These are phyloP conservation scores for Ctenicera cuprea DNA, from an alignment of 2,888 invertebrate species.

Conservation along the genomic window DNA sequence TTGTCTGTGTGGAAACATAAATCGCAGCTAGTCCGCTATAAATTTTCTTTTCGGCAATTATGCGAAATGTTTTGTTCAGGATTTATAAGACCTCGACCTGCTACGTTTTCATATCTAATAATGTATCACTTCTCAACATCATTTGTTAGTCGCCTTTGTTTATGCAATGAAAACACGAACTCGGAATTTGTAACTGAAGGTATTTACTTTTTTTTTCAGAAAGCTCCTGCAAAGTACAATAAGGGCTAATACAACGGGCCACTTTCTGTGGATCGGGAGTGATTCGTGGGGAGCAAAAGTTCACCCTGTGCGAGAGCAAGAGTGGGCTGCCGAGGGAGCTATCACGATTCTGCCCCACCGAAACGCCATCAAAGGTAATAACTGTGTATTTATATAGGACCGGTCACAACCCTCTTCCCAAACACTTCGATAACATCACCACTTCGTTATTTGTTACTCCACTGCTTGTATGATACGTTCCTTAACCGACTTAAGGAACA, in stretches of 20 bases:
- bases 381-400: slow-evolving; percentile 46
- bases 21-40: neutral
- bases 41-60: slow-evolving; percentile 10
- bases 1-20: slow-evolving; percentile 8
- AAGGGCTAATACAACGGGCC: slow-evolving; percentile 75
- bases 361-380: slow-evolving; percentile 74
- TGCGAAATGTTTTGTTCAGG: neutral
- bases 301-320: slow-evolving; percentile 78
- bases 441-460: slow-evolving; percentile 25
- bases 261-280: slow-evolving; percentile 82
- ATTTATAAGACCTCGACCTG: neutral
- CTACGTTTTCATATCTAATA: neutral
- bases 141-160: neutral
- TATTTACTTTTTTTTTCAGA: slow-evolving; percentile 65
- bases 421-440: slow-evolving; percentile 41
- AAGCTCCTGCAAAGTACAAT: slow-evolving; percentile 77
- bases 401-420: slow-evolving; percentile 46
- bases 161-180: neutral
- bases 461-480: slow-evolving; percentile 18
- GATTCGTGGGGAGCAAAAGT: slow-evolving; percentile 84
- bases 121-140: neutral
- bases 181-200: neutral
- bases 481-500: slow-evolving; percentile 19
- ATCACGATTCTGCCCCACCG: slow-evolving; percentile 80
- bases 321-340: slow-evolving; percentile 77